Percentiles rank a stretch among this genome's conserved stretches.
Evolutionary conservation across 2,888 invertebrate species (phyloP).

Genomic region (Leptarthrus brevirostris): DNA sequence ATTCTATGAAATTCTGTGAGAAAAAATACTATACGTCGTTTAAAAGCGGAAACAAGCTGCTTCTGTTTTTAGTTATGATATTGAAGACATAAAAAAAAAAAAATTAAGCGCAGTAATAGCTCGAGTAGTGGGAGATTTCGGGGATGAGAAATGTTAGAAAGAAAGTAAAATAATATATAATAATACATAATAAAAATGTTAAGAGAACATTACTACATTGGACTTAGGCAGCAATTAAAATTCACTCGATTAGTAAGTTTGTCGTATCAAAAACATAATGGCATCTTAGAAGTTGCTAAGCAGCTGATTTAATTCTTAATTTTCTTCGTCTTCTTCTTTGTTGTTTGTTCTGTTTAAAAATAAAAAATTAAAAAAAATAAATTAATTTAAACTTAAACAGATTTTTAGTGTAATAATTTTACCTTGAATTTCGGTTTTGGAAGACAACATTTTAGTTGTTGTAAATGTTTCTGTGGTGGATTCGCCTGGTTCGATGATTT

Average conservation of each 20-base stretch:
- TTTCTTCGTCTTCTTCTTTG: slow-evolving; percentile 22
- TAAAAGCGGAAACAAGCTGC: neutral
- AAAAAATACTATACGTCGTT: slow-evolving; percentile 30
- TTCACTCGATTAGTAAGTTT: neutral
- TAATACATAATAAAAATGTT: neutral
- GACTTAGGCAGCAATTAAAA: neutral
- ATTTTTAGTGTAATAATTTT: neutral
- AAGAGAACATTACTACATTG: neutral
- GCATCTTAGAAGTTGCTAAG: neutral
- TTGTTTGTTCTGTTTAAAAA: neutral
- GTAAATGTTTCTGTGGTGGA: slow-evolving; percentile 64
- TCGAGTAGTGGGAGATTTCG: slow-evolving; percentile 17
- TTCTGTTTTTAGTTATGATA: too few relatives aligned
- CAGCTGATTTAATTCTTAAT: slow-evolving; percentile 21
- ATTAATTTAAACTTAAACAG: neutral
- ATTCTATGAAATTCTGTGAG: neutral
- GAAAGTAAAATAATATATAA: slow-evolving; percentile 3
- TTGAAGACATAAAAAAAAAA: neutral
- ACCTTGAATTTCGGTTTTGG: slow-evolving; percentile 1
- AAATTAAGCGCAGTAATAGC: neutral
- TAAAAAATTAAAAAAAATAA: neutral
- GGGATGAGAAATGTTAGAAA: slow-evolving; percentile 3
- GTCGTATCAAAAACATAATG: neutral
- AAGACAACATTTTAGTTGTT: slow-evolving; percentile 58
- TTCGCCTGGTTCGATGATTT: slow-evolving; percentile 66